A percentile compares a stretch with the other conserved stretches of the same genome.
Evolutionary conservation across 2,113 vertebrate species (phyloP).

Genomic region (Choloepus hoffmanni): DNA sequence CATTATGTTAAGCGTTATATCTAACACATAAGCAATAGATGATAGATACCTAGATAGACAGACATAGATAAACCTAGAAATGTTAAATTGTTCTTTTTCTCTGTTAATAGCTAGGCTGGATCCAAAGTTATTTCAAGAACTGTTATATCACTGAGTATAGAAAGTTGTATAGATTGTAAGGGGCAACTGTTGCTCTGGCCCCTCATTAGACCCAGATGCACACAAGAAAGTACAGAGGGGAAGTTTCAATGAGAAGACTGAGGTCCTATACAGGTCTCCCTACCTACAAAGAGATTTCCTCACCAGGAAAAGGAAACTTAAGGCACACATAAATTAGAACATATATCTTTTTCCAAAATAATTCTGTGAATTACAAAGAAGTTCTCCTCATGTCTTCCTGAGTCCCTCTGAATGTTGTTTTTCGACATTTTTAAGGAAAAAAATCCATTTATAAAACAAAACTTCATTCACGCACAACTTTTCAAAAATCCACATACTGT

Average conservation of each 20-base stretch:
- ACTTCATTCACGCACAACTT: neutral
- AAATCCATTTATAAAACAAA: constrained; percentile 29
- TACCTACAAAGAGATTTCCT: neutral
- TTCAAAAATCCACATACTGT: constrained; percentile 18
- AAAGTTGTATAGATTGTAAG: neutral
- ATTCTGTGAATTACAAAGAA: constrained; percentile 1
- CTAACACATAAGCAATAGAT: too few relatives aligned
- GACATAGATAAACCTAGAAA: neutral
- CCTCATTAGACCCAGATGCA: neutral
- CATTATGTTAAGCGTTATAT: neutral
- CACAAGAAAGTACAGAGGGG: neutral
- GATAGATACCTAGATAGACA: too few relatives aligned
- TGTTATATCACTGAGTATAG: neutral
- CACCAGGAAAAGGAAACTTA: neutral
- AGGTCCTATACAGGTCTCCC: neutral
- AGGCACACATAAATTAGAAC: neutral
- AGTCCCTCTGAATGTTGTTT: neutral
- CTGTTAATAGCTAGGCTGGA: neutral
- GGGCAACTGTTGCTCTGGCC: neutral
- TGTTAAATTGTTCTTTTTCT: constrained; percentile 24
- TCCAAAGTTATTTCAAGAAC: constrained; percentile 7
- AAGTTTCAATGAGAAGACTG: neutral
- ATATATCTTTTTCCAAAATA: neutral
- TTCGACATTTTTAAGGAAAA: neutral
- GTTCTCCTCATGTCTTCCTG: neutral